Base-by-base conservation (phyloP, 2,888 invertebrate species). In the Pyrocoelia pectoralis region DNA sequence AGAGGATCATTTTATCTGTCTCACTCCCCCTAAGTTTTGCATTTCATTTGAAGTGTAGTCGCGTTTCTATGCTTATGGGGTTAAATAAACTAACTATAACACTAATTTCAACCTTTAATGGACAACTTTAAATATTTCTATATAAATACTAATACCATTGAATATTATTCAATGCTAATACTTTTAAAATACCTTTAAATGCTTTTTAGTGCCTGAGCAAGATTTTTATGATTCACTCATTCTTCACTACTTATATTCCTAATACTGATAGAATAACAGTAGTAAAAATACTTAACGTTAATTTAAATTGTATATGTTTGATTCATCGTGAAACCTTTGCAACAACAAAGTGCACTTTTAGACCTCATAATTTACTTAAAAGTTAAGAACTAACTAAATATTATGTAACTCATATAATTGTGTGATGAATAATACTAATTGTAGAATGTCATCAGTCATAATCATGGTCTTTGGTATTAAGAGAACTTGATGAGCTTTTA, bases 281-380 rank as follows among this genome's bases (percentile, higher is more conserved):
- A 33, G n/a, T 33, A n/a, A 33, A 6, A 33, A n/a, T 33, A 48
- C 46, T 10, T 17, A 28, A 29, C 15, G n/a, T 19, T 12, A 17
- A 19, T 18, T 17, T 2, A 8, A 19, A 17, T 19, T 17, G 10
- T 14, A 19, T 48, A 17, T 5, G 24, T 24, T 5, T 24, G 24
- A 24, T 13, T 43, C 9, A 10, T 6, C 6, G 52, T 29, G 43
- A 52, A 58, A 51, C 51, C 57, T 17, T 58, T 50, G 52, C 19
- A 18, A 38, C 15, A 55, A 55, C 33, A 60, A 60, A 60, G 60
- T 60, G 60, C 60, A 60, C 60, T 60, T 60, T 18, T 41, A n/a
- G 9, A 28, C 19, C 33, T 38, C 48, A 48, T 43, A n/a, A 46
- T 28, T 29, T 41, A 28, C 28, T 10, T 46, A 53, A 41, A 52